Percentiles rank a stretch among this genome's conserved stretches.
phyloP scores from a whole-genome alignment of 2,888 invertebrate species.

The Dicroscelio sp. region DNA sequence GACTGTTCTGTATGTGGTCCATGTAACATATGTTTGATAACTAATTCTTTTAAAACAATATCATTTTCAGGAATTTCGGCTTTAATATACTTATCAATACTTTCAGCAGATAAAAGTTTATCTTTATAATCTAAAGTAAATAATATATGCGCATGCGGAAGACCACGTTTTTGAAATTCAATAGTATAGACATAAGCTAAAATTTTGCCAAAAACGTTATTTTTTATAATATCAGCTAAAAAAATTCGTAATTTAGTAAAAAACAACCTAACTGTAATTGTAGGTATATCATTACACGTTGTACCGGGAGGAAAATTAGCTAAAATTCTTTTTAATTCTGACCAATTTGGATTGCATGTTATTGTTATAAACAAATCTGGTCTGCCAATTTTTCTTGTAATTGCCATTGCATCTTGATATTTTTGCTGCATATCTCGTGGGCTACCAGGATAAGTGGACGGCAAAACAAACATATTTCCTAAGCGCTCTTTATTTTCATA shows the following conservation, averaged over 20 bases:
- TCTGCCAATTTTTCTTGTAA: conserved; percentile 20
- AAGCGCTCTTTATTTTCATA: neutral
- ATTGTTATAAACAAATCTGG: too few relatives aligned
- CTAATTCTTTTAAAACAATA: conserved; percentile 12
- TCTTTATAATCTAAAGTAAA: neutral
- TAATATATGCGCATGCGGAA: neutral
- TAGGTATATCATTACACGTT: too few relatives aligned
- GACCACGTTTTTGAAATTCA: neutral
- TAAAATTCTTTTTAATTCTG: too few relatives aligned
- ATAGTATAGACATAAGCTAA: neutral
- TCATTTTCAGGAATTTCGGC: conserved; percentile 7
- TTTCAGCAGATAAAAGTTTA: neutral
- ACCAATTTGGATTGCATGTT: too few relatives aligned
- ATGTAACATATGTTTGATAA: conserved; percentile 37
- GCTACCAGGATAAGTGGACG: too few relatives aligned
- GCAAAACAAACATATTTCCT: conserved; percentile 22
- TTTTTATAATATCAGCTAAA: neutral
- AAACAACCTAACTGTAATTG: neutral
- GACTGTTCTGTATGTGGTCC: conserved; percentile 20
- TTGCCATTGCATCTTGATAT: conserved; percentile 37
- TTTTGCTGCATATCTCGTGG: conserved; percentile 31
- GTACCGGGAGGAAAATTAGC: too few relatives aligned
- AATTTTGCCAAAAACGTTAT: neutral
- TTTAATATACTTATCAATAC: neutral
- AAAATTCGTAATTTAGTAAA: neutral